Percentiles rank a stretch among this genome's conserved stretches.
These are phyloP conservation scores for Sternotherus odoratus DNA, from an alignment of 2,797 vertebrate genomes.

Conservation along the genomic window DNA sequence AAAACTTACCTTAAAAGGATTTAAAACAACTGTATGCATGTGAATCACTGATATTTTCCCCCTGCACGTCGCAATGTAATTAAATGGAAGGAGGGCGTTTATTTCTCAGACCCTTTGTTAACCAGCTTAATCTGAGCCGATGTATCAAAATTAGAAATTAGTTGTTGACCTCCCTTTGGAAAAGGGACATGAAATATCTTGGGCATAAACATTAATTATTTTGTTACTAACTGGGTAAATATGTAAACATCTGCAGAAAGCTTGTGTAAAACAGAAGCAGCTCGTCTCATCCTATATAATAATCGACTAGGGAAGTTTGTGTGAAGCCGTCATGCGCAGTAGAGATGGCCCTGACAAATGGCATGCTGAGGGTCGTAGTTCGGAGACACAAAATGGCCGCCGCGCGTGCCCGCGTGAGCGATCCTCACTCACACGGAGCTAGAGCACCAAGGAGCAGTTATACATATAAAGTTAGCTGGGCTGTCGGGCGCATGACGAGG, in stretches of 20 bases:
- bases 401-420: too few relatives aligned
- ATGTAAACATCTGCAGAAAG: not conserved
- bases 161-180: not conserved
- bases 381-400: too few relatives aligned
- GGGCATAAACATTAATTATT: slow-evolving; percentile 1
- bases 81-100: not conserved
- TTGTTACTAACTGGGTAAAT: not conserved
- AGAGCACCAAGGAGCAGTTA: too few relatives aligned
- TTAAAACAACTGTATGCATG: not conserved
- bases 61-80: not conserved
- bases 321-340: too few relatives aligned
- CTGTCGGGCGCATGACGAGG: too few relatives aligned
- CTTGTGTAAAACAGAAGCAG: not conserved
- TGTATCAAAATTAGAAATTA: not conserved
- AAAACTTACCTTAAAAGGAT: slow-evolving; percentile 43
- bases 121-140: not conserved
- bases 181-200: not conserved
- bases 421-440: too few relatives aligned
- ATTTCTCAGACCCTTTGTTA: not conserved
- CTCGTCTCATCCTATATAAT: too few relatives aligned
- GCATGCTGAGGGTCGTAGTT: too few relatives aligned
- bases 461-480: too few relatives aligned
- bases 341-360: too few relatives aligned
- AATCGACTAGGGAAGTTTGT: too few relatives aligned
- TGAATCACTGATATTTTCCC: not conserved